Evolutionary conservation across 2,113 vertebrate genomes (phyloP).

Genomic region (Lampris megalopsis): DNA sequence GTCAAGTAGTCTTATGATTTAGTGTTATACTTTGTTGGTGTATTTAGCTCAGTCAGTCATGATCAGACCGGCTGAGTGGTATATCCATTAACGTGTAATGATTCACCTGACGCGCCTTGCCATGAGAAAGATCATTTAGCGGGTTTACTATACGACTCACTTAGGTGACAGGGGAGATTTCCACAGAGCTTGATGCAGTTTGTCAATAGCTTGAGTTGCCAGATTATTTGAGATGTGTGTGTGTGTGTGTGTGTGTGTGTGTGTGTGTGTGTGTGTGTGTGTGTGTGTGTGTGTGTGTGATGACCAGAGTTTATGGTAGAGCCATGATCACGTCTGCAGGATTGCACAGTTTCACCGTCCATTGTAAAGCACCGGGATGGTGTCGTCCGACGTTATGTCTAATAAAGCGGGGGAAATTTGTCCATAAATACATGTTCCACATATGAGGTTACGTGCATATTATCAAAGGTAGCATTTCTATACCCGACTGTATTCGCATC

Average conservation of each 20-base stretch:
- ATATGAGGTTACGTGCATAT: constrained; percentile 6
- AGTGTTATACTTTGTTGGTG: not conserved
- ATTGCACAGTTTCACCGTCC: constrained; percentile 46
- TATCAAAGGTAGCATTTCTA: not conserved
- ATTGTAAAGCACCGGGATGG: not conserved
- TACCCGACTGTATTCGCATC: constrained; percentile 16
- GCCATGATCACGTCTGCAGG: constrained; percentile 39
- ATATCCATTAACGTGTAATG: not conserved
- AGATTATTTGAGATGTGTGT: no score
- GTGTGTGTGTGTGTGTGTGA: not conserved
- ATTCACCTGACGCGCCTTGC: not conserved
- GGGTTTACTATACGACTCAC: constrained; percentile 9
- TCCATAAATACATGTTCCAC: constrained; percentile 5
- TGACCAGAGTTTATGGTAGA: constrained; percentile 10
- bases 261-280: not conserved
- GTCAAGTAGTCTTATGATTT: not conserved
- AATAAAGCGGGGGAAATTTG: not conserved
- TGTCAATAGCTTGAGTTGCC: no score
- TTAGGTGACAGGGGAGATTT: constrained; percentile 3
- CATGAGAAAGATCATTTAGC: constrained; percentile 6
- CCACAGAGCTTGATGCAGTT: not conserved
- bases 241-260: no score
- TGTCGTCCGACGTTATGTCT: constrained; percentile 8
- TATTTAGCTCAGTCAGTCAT: no score
- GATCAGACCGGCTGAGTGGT: no score